Evolutionary conservation across 1,140 invertebrate species (phyloP).

Genomic region (Polyergus mexicanus): DNA sequence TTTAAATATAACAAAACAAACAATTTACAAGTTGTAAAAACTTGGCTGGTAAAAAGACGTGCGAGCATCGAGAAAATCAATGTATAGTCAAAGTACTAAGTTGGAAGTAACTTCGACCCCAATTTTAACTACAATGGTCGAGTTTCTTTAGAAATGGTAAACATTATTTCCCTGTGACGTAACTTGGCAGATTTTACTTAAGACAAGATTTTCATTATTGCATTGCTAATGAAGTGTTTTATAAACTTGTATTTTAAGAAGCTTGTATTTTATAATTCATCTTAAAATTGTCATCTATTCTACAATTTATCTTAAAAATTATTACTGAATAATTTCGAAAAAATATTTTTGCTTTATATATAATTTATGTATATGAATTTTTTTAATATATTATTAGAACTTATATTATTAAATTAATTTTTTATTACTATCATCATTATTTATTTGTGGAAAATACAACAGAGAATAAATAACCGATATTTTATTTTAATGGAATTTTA

Average conservation of each 20-base stretch:
- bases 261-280: too few species aligned
- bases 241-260: slow-evolving; percentile 1
- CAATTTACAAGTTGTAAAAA: slow-evolving; percentile 31
- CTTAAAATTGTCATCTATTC: too few species aligned
- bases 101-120: slow-evolving; percentile 36
- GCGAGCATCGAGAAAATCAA: slow-evolving; percentile 29
- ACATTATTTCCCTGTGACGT: slow-evolving; percentile 34
- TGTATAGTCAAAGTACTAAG: slow-evolving; percentile 19
- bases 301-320: neutral
- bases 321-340: neutral
- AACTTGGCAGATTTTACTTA: slow-evolving; percentile 10
- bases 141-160: slow-evolving; percentile 46
- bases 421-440: slow-evolving; percentile 10
- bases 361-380: too few species aligned
- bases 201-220: slow-evolving; percentile 15
- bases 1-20: slow-evolving; percentile 15
- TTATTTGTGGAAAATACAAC: neutral
- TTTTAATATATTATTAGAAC: too few species aligned
- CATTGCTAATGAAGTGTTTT: slow-evolving; percentile 5
- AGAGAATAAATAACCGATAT: neutral
- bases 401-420: too few species aligned
- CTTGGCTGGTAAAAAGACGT: neutral
- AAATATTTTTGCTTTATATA: neutral
- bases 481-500: slow-evolving; percentile 10
- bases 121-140: slow-evolving; percentile 12